These are phyloP conservation scores for Zaprionus vittiger DNA, from an alignment of 1,140 invertebrate species.

Conservation along the genomic window DNA sequence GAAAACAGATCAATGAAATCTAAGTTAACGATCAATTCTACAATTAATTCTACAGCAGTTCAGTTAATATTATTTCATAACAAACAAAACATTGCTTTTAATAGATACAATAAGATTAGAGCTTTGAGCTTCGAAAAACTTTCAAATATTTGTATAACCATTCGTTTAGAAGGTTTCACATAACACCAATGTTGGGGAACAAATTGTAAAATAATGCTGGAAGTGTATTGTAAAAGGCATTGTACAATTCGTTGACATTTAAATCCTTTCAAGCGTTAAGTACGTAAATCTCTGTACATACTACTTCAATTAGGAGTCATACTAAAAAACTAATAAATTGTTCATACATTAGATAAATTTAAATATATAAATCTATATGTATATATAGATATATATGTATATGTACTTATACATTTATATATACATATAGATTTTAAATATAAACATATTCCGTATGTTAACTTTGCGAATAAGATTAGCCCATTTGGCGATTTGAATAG, in stretches of 20 bases:
- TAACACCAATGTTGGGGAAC: conserved; percentile 8
- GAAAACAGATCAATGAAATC: conserved; percentile 66
- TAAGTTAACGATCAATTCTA: conserved; percentile 55
- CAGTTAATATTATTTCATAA: conserved; percentile 59
- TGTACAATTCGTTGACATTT: conserved; percentile 30
- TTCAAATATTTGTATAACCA: conserved; percentile 21
- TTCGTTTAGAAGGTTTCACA: conserved; percentile 33
- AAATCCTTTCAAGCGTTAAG: conserved; percentile 30
- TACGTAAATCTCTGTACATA: conserved; percentile 47
- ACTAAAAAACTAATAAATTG: conserved; percentile 44
- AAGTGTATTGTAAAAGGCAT: conserved; percentile 16
- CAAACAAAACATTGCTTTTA: conserved; percentile 26
- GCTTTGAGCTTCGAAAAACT: not conserved
- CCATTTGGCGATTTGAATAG: conserved; percentile 15
- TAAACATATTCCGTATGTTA: conserved; percentile 23
- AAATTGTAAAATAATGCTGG: conserved; percentile 12
- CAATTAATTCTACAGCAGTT: conserved; percentile 45
- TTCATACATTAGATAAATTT: conserved; percentile 40
- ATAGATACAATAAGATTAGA: conserved; percentile 14
- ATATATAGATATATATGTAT: conserved; percentile 11
- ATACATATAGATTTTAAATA: conserved; percentile 14
- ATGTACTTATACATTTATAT: conserved; percentile 15
- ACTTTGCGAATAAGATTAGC: conserved; percentile 17
- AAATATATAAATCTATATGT: conserved; percentile 27
- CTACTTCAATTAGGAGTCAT: conserved; percentile 44